These are phyloP conservation scores for Drosophila willistoni DNA, from an alignment of 1,140 invertebrate species.

Conservation along the genomic window DNA sequence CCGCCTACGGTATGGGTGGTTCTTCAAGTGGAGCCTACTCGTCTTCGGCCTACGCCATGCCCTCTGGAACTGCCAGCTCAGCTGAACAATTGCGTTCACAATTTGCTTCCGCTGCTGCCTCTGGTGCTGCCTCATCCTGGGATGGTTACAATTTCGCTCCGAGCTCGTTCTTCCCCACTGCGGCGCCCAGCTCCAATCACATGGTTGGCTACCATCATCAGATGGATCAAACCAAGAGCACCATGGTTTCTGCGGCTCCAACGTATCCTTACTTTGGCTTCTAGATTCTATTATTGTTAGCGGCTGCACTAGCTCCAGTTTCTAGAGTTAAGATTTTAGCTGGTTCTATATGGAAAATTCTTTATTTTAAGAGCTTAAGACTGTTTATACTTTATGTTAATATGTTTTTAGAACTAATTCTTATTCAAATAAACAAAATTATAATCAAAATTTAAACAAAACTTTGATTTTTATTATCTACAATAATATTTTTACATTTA, in stretches of 20 bases:
- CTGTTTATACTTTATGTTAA: conserved; percentile 57
- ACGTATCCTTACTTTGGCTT: conserved; percentile 77
- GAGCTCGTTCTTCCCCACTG: conserved; percentile 69
- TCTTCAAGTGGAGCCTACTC: conserved; percentile 32
- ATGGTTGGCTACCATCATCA: conserved; percentile 63
- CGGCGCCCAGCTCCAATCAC: conserved; percentile 47
- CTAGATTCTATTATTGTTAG: conserved; percentile 21
- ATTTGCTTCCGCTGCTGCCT: conserved; percentile 73
- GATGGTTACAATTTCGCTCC: conserved; percentile 76
- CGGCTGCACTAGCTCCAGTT: conserved; percentile 30
- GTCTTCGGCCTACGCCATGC: conserved; percentile 53
- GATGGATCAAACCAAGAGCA: conserved; percentile 54
- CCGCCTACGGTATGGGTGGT: conserved; percentile 37
- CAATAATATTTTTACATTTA: too few relatives aligned
- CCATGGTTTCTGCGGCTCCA: conserved; percentile 54
- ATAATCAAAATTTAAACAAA: conserved; percentile 36
- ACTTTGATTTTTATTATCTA: not conserved
- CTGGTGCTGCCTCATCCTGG: conserved; percentile 67
- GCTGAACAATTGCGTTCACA: conserved; percentile 79
- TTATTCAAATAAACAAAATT: conserved; percentile 45
- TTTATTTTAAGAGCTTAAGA: conserved; percentile 51
- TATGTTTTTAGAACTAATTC: conserved; percentile 8
- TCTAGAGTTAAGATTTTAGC: conserved; percentile 24
- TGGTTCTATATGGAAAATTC: conserved; percentile 9
- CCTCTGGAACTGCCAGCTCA: conserved; percentile 49